These are phyloP conservation scores for Chelonus formosanus DNA, from an alignment of 2,888 invertebrate genomes.

Conservation along the genomic window DNA sequence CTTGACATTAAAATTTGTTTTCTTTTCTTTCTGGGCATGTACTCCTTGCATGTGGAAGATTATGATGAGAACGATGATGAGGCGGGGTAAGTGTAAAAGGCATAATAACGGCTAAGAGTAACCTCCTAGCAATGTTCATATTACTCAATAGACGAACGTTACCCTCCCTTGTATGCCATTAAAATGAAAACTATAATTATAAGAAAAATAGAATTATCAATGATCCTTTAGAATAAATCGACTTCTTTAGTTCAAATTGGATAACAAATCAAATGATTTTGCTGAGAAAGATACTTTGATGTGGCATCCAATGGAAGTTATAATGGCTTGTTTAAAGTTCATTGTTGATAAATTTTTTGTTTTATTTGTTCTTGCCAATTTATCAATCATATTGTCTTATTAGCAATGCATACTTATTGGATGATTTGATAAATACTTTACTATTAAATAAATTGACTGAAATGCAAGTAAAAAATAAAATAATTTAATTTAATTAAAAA, in stretches of 20 bases:
- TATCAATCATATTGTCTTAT: no score
- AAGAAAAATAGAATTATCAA: not conserved
- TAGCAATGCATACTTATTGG: no score
- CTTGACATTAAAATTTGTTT: conserved; percentile 49
- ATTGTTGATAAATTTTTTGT: no score
- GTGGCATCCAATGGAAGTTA: no score
- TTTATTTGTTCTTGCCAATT: no score
- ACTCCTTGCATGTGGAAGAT: conserved; percentile 6
- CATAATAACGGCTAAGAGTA: conserved; percentile 41
- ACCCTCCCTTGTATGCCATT: not conserved
- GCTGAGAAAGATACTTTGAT: no score
- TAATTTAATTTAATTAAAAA: no score
- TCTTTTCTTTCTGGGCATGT: conserved; percentile 27
- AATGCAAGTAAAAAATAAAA: no score
- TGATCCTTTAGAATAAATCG: not conserved
- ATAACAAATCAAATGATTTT: not conserved
- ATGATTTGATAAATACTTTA: no score
- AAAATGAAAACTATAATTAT: no score
- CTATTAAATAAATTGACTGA: no score
- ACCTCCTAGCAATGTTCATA: conserved; percentile 49
- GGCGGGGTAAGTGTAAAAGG: conserved; percentile 42
- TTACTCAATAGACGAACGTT: conserved; percentile 44
- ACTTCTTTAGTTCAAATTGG: not conserved
- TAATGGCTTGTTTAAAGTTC: no score
- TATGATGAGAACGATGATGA: conserved; percentile 31